Conservation (phyloP, 2,888 invertebrate species). For the Drosophila ezoana region DNA sequence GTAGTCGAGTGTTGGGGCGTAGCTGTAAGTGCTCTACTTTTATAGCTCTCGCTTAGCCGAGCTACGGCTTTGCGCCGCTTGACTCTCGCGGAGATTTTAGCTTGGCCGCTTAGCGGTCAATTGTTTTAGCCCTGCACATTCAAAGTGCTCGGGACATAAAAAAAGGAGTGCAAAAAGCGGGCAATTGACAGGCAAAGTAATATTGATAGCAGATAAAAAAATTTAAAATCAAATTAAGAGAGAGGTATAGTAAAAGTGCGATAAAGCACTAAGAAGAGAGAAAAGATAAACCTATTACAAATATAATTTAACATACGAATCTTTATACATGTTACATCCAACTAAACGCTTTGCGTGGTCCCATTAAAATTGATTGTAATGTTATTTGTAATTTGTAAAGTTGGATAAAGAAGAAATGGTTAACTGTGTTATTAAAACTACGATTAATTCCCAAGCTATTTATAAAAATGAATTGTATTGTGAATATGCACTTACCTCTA, state of each 20-base stretch:
- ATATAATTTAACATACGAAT: no score
- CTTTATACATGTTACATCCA: no score
- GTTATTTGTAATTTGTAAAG: no score
- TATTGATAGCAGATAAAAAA: conserved; percentile 2
- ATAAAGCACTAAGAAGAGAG: no score
- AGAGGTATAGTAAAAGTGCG: not conserved
- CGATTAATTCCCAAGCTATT: no score
- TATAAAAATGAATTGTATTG: no score
- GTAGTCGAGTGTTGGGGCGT: conserved; percentile 60
- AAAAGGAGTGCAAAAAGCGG: not conserved
- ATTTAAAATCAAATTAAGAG: not conserved
- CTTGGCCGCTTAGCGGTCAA: conserved; percentile 50
- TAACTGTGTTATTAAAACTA: no score
- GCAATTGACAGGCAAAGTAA: conserved; percentile 8
- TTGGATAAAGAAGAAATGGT: no score
- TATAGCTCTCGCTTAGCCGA: conserved; percentile 42
- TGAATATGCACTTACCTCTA: no score
- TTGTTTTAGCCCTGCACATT: conserved; percentile 47
- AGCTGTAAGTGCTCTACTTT: conserved; percentile 42
- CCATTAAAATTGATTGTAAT: no score
- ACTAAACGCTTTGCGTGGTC: no score
- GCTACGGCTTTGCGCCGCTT: conserved; percentile 16
- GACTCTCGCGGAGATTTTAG: conserved; percentile 32
- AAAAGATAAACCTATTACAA: no score
- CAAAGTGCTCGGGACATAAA: conserved; percentile 16